Evolutionary conservation across 2,888 invertebrate species (phyloP), one percentile per base, ranked within the genome.

Genomic region (Eumacrocentrus americanus): DNA sequence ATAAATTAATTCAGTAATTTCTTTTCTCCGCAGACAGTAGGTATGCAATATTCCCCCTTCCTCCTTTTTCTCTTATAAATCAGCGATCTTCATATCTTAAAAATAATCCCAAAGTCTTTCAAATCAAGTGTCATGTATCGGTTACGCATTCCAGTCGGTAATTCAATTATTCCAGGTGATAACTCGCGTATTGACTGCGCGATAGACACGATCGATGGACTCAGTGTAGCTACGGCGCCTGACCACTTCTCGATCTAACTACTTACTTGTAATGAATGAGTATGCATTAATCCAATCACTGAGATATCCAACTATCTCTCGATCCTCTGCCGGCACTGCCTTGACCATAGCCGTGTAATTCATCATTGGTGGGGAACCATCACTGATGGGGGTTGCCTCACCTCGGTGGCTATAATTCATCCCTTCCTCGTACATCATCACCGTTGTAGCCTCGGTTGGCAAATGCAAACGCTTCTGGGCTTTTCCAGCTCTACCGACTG

Each of bases 261-360:
- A 88, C 88, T 87, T 86, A 89, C 89, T 86, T 85, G 86, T 84
- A 70, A 89, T 83, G 77, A 87, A 88, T 70, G 84, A 84, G 82
- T 88, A 88, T 69, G 88, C 86, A 80, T 86, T 84, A 76, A 89
- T 87, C 88, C 89, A 89, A 76, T 89, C 88, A 67, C 86, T 85
- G 78, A 89, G 82, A 82, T 88, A 88, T 74, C 88, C 88, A 78
- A 87, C 84, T 74, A 86, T 84, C 72, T 76, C 74, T 34, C 77
- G 78, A 68, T 81, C 81, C 72, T 82, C 81, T 70, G 81, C 81
- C 71, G 82, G 81, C 62, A 78, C 73, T 54, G 81, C 75, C 74
- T 82, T 81, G 74, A 83, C 78, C 67, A 83, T 80, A 62, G 83
- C 81, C 64, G 84, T 84, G 20, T 44, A 12, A 52, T 52, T 35